phyloP scores from a whole-genome alignment of 2,113 vertebrate species.

The Arizona elegans region DNA sequence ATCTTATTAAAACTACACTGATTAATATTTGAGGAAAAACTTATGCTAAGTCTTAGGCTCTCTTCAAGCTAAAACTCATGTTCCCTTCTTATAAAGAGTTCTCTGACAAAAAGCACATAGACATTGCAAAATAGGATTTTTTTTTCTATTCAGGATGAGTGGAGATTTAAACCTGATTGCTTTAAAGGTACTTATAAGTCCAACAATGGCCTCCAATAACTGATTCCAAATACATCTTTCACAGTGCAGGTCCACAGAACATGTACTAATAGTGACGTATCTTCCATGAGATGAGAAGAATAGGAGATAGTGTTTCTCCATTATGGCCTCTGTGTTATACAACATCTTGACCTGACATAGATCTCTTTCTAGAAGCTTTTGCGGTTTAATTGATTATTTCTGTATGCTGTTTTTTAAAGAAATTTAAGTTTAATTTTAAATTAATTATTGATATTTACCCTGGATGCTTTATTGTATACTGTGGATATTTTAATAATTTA shows the following conservation, averaged over 20 bases:
- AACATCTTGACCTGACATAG: neutral
- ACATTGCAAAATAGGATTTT: neutral
- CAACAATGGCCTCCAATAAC: neutral
- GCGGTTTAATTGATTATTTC: neutral
- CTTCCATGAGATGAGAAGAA: neutral
- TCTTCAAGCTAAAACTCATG: neutral
- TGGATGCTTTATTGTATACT: neutral
- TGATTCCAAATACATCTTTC: neutral
- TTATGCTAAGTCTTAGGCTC: neutral
- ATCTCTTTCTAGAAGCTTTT: neutral
- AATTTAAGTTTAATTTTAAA: neutral
- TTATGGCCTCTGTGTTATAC: neutral
- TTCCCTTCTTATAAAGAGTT: neutral
- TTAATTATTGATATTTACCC: neutral
- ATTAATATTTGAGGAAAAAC: neutral
- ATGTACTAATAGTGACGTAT: neutral
- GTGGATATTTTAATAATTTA: neutral
- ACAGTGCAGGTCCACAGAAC: neutral
- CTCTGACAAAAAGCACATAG: neutral
- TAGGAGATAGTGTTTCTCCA: neutral
- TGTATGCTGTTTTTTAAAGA: neutral
- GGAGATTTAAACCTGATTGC: neutral
- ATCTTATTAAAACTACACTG: neutral
- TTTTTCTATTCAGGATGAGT: neutral
- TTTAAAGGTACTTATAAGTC: neutral